These are phyloP conservation scores for Syritta pipiens DNA, from an alignment of 2,888 invertebrate species.

Conservation along the genomic window DNA sequence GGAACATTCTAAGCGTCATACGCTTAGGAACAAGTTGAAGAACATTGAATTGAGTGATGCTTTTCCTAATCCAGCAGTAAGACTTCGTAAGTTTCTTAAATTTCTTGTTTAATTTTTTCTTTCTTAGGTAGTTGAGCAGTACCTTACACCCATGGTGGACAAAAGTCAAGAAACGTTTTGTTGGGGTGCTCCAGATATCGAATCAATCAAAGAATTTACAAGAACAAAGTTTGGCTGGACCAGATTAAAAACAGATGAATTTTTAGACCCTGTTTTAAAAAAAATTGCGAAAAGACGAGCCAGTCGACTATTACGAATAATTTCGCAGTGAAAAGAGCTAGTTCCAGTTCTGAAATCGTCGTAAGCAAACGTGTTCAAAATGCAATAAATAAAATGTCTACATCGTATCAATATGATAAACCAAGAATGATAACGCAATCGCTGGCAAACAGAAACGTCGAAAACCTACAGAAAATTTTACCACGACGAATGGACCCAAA, in stretches of 20 bases:
- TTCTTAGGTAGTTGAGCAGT: slow-evolving; percentile 91
- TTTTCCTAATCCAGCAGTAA: slow-evolving; percentile 83
- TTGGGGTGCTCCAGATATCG: slow-evolving; percentile 93
- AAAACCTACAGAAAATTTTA: too few species aligned
- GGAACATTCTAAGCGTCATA: slow-evolving; percentile 81
- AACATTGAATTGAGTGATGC: slow-evolving; percentile 88
- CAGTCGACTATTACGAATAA: slow-evolving; percentile 87
- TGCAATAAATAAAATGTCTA: slow-evolving; percentile 87
- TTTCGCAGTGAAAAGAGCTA: slow-evolving; percentile 84
- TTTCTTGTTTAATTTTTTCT: not conserved
- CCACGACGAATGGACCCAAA: too few species aligned
- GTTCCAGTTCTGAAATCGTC: slow-evolving; percentile 81
- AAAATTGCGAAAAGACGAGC: slow-evolving; percentile 83
- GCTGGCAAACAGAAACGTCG: too few species aligned
- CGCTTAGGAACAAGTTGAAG: slow-evolving; percentile 87
- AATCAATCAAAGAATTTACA: slow-evolving; percentile 88
- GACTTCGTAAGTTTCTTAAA: not conserved
- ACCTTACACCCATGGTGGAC: slow-evolving; percentile 92
- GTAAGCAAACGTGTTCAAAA: slow-evolving; percentile 91
- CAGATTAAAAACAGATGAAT: slow-evolving; percentile 90
- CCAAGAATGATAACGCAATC: too few species aligned
- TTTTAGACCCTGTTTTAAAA: slow-evolving; percentile 91
- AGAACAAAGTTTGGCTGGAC: slow-evolving; percentile 95
- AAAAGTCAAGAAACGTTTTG: slow-evolving; percentile 90
- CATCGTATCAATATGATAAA: too few species aligned